phyloP scores from a whole-genome alignment of 53 echinoderm and acorn worm species.

The Holothuria scabra region DNA sequence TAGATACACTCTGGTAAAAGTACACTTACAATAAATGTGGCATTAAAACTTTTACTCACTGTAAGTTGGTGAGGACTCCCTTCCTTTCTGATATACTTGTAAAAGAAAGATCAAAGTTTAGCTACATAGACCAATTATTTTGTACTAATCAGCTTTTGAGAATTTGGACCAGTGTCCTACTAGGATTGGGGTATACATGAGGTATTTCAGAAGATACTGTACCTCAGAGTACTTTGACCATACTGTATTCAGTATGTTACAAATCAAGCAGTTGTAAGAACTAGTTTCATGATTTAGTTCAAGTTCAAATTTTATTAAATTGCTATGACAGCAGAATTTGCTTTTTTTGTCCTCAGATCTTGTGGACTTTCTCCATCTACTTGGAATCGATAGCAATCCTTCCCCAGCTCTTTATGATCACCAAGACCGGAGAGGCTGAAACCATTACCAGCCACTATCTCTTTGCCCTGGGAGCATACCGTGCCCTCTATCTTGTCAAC shows the following conservation, averaged over 20 bases:
- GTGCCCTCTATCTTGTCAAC: constrained; percentile 97
- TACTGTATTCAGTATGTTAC: background rate
- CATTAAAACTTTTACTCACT: too few species aligned
- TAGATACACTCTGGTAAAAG: too few species aligned
- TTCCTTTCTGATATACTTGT: too few species aligned
- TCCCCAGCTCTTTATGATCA: constrained; percentile 99
- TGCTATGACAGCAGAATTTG: background rate
- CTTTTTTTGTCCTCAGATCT: constrained; percentile 63
- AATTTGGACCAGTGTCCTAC: too few species aligned
- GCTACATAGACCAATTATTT: too few species aligned
- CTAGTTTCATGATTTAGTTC: background rate
- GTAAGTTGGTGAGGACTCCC: too few species aligned
- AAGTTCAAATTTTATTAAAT: background rate
- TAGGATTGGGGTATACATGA: too few species aligned
- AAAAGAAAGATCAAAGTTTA: too few species aligned
- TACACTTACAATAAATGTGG: too few species aligned
- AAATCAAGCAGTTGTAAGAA: background rate
- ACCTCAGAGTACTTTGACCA: background rate
- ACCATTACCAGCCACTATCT: constrained; percentile 98
- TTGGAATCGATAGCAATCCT: constrained; percentile 97
- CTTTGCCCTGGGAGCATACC: constrained; percentile 92
- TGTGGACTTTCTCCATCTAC: constrained; percentile 99
- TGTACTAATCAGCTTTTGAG: too few species aligned
- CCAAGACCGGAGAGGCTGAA: constrained; percentile 98
- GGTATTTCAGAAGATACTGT: too few species aligned